phyloP scores from a whole-genome alignment of 2,797 vertebrate genomes.

The Tragopan temminckii region DNA sequence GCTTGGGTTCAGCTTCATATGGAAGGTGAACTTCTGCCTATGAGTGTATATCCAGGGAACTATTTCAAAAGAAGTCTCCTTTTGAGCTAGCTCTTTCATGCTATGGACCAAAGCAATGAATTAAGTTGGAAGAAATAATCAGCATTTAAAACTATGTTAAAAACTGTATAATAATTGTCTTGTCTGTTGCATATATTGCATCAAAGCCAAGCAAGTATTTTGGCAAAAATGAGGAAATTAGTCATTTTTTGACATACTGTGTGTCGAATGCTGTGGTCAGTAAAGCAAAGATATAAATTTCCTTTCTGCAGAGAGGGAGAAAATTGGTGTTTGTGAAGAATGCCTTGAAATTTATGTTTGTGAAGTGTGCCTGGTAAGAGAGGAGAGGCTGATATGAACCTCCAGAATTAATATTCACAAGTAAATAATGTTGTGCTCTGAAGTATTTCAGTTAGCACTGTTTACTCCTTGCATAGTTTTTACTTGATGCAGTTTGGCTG shows the following conservation, averaged over 20 bases:
- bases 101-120: neutral
- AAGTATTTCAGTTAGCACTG: neutral
- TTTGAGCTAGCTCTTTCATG: neutral
- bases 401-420: neutral
- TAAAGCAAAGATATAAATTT: neutral
- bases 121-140: neutral
- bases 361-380: neutral
- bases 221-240: neutral
- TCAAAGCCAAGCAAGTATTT: neutral
- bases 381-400: neutral
- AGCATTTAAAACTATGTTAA: neutral
- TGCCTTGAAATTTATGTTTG: neutral
- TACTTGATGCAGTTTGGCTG: neutral
- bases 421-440: neutral
- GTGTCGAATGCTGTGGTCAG: neutral
- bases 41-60: neutral
- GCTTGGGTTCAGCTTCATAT: neutral
- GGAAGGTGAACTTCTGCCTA: neutral
- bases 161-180: neutral
- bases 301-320: neutral
- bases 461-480: neutral
- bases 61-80: neutral
- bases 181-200: neutral
- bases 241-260: neutral
- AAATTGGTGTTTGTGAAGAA: neutral